Percentiles rank a stretch among this genome's conserved stretches.
Conservation (phyloP, 1,140 invertebrate species). For the Meloidogyne hapla region DNA sequence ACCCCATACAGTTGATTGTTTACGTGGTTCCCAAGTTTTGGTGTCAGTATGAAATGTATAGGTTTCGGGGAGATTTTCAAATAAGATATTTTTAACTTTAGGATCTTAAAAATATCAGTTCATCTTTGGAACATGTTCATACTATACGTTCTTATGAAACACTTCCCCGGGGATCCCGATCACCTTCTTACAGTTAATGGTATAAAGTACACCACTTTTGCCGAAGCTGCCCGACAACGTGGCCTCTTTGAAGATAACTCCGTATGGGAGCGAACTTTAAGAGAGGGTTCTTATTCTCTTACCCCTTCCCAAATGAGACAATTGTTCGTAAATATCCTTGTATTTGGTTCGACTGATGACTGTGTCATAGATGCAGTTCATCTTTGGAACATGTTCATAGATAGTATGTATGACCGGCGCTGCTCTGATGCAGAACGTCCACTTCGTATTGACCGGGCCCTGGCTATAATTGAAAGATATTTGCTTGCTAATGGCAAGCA, state of each 20-base stretch:
- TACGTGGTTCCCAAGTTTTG: too few species aligned
- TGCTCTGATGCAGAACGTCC: neutral
- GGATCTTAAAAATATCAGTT: too few species aligned
- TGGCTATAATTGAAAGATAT: neutral
- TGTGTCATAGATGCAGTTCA: neutral
- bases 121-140: too few species aligned
- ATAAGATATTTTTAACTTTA: neutral
- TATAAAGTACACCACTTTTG: too few species aligned
- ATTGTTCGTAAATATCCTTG: conserved; percentile 11
- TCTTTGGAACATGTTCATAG: conserved; percentile 16
- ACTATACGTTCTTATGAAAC: neutral
- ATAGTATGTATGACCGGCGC: conserved; percentile 10
- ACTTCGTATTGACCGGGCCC: neutral
- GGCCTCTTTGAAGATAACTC: too few species aligned
- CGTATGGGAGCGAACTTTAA: too few species aligned
- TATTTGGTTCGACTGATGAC: neutral
- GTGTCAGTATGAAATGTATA: too few species aligned
- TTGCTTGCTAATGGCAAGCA: neutral
- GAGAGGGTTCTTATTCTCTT: too few species aligned
- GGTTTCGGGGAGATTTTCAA: neutral
- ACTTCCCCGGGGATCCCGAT: neutral
- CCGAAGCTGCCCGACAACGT: too few species aligned
- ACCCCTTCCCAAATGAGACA: neutral
- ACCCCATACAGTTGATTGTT: too few species aligned
- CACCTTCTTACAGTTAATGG: too few species aligned